Evolutionary conservation across 2,797 vertebrate species (phyloP), one percentile per base, ranked within the genome.

Genomic region (Lates japonicus): DNA sequence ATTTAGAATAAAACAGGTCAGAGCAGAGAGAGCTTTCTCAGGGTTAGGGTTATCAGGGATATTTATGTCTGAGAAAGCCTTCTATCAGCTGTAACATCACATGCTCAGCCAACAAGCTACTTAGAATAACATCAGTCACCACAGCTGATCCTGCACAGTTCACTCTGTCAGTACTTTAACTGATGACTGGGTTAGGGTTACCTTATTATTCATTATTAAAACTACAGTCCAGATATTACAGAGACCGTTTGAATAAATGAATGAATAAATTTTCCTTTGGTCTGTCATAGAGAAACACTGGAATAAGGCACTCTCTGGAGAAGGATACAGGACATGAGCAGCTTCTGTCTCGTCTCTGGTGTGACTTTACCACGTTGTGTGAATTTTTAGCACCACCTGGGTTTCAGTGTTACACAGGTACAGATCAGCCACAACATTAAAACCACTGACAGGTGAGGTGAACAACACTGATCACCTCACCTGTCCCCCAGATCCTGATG

Each of bases 51-150:
- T 29, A 5, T 19, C 1, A 55, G 22, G 7, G 3, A 62, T 35
- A 67, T 71, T 60, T 42, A 66, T 1, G 29, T 51, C 13, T 61
- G 37, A 25, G 3, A 29, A 39, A 55, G 31, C 11, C 44, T 68
- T 69, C 68, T n/a, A n/a, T n/a, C n/a, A n/a, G n/a, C 58, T 41
- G 20, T 25, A 77, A 84, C 19, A 61, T 48, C 66, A 59, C 17
- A 35, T 33, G 25, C 31, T 46, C 48, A 59, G 57, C 25, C 37
- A 59, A 17, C 22, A 65, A 33, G 42, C 20, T 12, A 25, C 49
- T 54, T 17, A 35, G 11, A 69, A 63, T 48, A 52, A 49, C 65
- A 62, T 52, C 19, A 22, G n/a, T 51, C 25, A 46, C 33, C 51
- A 25, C 12, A 39, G 58, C 31, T 70, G 37, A 74, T 60, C 29